Evolutionary conservation across 2,797 vertebrate species (phyloP).

Genomic region (Champsocephalus esox): DNA sequence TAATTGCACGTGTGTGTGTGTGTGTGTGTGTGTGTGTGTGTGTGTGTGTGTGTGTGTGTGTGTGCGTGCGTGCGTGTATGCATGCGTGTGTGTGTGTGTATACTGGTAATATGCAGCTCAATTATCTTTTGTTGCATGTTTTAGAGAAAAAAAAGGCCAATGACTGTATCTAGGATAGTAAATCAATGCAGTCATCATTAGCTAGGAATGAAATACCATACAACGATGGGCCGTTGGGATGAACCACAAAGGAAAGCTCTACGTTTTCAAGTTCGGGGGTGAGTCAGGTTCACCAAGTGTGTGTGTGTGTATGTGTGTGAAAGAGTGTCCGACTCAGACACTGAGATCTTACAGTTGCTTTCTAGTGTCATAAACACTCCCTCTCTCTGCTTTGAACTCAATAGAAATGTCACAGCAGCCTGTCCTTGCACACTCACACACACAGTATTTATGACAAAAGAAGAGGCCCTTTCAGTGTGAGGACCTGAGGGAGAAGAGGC

Average conservation of each 20-base stretch:
- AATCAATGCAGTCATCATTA: conserved; percentile 61
- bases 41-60: neutral
- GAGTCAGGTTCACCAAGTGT: conserved; percentile 33
- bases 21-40: conserved; percentile 3
- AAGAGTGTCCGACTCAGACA: conserved; percentile 49
- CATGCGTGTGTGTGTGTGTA: neutral
- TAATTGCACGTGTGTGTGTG: neutral
- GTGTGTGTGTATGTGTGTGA: conserved; percentile 24
- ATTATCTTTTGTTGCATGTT: conserved; percentile 53
- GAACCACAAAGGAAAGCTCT: conserved; percentile 69
- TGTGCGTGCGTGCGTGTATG: conserved; percentile 4
- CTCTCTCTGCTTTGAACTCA: conserved; percentile 63
- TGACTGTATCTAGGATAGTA: conserved; percentile 60
- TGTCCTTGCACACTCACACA: conserved; percentile 23
- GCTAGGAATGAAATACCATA: conserved; percentile 59
- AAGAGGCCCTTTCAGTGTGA: conserved; percentile 60
- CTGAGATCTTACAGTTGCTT: conserved; percentile 58
- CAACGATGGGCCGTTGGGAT: conserved; percentile 36
- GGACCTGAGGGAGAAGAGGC: conserved; percentile 73
- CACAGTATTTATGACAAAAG: conserved; percentile 65
- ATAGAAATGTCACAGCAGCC: conserved; percentile 60
- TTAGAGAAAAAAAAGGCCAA: conserved; percentile 24
- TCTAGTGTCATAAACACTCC: conserved; percentile 64
- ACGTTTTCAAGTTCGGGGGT: conserved; percentile 73
- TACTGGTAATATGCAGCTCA: conserved; percentile 36